A percentile compares a stretch with the other conserved stretches of the same genome.
Evolutionary conservation across 2,113 vertebrate species (phyloP).

Genomic region (Chloebia gouldiae): DNA sequence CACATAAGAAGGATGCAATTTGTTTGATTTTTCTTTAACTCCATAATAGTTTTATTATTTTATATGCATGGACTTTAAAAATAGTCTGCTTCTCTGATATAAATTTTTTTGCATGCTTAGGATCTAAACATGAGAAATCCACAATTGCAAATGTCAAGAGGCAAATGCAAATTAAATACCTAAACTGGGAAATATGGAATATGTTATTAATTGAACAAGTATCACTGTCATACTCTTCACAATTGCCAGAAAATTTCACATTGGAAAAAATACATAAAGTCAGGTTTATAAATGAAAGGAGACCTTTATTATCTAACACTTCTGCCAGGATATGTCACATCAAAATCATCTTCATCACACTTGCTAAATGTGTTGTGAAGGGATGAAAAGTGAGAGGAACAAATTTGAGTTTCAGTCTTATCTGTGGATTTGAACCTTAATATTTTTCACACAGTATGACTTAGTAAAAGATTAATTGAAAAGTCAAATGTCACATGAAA

Average conservation of each 20-base stretch:
- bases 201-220: neutral
- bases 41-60: neutral
- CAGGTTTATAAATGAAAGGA: neutral
- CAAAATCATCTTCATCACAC: neutral
- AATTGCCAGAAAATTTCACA: neutral
- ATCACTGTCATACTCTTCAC: neutral
- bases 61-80: neutral
- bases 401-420: neutral
- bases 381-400: neutral
- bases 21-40: neutral
- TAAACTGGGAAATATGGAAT: neutral
- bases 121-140: neutral
- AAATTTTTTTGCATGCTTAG: neutral
- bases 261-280: neutral
- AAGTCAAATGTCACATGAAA: neutral
- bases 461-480: neutral
- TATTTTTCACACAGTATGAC: neutral
- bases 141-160: neutral
- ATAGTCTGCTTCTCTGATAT: accelerated
- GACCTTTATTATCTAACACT: neutral
- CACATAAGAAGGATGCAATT: neutral
- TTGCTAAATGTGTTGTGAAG: neutral
- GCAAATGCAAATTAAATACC: neutral
- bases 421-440: neutral
- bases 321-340: neutral